Conservation (phyloP, 2,113 vertebrate genomes). For the Aptenodytes forsteri region DNA sequence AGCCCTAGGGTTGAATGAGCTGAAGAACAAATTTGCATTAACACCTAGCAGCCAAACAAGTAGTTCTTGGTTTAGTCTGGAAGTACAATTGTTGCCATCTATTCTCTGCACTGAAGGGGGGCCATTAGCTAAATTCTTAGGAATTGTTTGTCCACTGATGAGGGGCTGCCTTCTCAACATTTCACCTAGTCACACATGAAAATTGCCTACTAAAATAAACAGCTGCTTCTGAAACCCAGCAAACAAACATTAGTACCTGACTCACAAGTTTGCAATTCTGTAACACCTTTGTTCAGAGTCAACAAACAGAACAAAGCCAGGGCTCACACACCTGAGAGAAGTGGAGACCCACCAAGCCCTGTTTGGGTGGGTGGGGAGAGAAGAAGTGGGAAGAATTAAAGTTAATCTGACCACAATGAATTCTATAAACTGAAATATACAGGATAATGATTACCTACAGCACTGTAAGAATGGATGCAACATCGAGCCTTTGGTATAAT, state of each 20-base stretch:
- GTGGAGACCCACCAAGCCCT: not conserved
- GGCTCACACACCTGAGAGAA: not conserved
- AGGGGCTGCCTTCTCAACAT: conserved; percentile 76
- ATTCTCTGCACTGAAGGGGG: conserved; percentile 83
- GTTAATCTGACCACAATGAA: not conserved
- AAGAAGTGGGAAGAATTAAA: not conserved
- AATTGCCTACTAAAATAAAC: conserved; percentile 81
- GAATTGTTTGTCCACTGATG: conserved; percentile 83
- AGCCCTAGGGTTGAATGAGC: conserved; percentile 84
- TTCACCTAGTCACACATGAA: conserved; percentile 74
- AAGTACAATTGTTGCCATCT: conserved; percentile 79
- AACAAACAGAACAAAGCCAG: conserved; percentile 24
- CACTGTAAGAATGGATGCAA: not conserved
- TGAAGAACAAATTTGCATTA: conserved; percentile 87
- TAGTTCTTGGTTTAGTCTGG: conserved; percentile 75
- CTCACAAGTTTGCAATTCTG: conserved; percentile 49
- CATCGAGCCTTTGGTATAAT: not conserved
- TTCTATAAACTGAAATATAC: not conserved
- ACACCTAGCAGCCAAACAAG: conserved; percentile 85
- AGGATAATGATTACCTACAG: not conserved
- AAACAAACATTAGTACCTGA: conserved; percentile 73
- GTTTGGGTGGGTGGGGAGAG: not conserved
- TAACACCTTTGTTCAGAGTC: conserved; percentile 49
- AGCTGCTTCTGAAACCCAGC: conserved; percentile 71
- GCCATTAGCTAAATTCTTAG: conserved; percentile 86